phyloP scores from a whole-genome alignment of 2,797 vertebrate species.

The Semaprochilodus insignis region DNA sequence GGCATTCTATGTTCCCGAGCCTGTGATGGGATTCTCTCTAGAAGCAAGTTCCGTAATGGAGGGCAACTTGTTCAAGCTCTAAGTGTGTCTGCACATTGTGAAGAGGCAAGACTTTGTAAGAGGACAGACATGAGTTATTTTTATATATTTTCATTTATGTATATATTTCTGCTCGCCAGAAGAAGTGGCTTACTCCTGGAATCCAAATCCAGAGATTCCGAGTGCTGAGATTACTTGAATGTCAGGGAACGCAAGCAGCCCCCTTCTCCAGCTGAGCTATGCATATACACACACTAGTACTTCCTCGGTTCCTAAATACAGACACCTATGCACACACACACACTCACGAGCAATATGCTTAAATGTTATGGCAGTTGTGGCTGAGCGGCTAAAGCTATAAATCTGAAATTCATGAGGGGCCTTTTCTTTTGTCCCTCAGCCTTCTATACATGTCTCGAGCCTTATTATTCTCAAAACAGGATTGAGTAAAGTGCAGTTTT shows the following conservation, averaged over 20 bases:
- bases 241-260: not conserved
- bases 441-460: not conserved
- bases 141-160: not conserved
- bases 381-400: slow-evolving; percentile 9
- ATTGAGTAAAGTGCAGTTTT: not conserved
- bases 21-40: not conserved
- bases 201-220: slow-evolving; percentile 12
- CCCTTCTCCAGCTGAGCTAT: not conserved
- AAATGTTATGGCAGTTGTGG: not conserved
- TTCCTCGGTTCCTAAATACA: not conserved
- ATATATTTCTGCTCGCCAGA: not conserved
- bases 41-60: not conserved
- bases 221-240: slow-evolving; percentile 15
- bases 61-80: not conserved
- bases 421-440: slow-evolving; percentile 7
- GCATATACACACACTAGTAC: not conserved
- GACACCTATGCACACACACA: not conserved
- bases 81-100: not conserved
- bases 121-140: not conserved
- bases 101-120: not conserved
- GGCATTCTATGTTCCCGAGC: too few species aligned
- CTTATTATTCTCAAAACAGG: slow-evolving; percentile 1
- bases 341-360: not conserved
- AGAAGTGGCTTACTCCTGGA: slow-evolving; percentile 2
- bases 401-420: not conserved